Base-by-base conservation (phyloP, 2,888 invertebrate species). In the Nemoura dubitans region DNA sequence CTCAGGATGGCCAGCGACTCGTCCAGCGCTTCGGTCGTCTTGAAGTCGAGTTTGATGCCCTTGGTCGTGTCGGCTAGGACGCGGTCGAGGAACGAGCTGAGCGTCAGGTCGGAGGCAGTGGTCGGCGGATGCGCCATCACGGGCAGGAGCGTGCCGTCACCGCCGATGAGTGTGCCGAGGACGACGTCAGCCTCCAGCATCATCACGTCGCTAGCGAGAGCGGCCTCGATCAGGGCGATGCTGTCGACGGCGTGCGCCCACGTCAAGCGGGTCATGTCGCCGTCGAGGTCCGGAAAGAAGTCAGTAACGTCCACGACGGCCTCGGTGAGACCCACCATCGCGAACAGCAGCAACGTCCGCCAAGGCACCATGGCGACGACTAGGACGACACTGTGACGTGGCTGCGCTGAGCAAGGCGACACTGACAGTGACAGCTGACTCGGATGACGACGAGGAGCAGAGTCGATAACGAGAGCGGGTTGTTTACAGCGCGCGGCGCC, bases 31-130 rank as follows among this genome's bases (percentile, higher is more conserved):
- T 95, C 95, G 80, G 95, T 94, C 0, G 94, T 93, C 91, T 98
- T 98, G 90, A 98, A 98, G 91, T 98, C 98, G 81, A 98, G 92
- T 91, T 98, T 98, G 0, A 97, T 94, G 0, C 97, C 98, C n/a
- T 90, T 90, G 78, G 92, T 92, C 89, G 93, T 93, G 88, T 87
- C 89, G 16, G 92, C 91, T 21, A 94, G 91, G 76, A 95, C 94
- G 0, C 92, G 92, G 0, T 92, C 90, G 10, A 98, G 91, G 92
- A 98, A 98, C 25, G 94, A 93, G 0, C 94, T 92, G 27, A 98
- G 92, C 0, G 96, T 94, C 76, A 98, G 92, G 91, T 98, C 96
- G 0, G 97, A 97, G 21, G 91, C 92, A 2, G 90, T 93, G 0
- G 91, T 92, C 0, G 97, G 97, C 0, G 97, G 97, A 92, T 98